Base-by-base conservation (phyloP, 2,113 vertebrate genomes). In the Tylochromis polylepis region DNA sequence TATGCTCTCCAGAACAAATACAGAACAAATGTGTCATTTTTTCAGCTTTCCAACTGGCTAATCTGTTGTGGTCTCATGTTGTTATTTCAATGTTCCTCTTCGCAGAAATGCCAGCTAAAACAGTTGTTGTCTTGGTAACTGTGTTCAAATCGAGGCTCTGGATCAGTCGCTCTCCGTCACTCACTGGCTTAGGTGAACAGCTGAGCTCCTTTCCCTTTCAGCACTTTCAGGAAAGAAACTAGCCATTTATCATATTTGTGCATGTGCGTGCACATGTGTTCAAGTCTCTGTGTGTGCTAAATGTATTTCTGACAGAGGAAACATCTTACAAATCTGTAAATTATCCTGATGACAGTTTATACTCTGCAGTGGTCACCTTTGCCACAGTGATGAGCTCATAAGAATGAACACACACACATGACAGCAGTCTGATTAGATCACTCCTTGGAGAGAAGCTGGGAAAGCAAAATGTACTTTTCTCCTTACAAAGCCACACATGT, bases 271-370 rank as follows among this genome's bases (percentile, higher is more conserved):
- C 27, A 53, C 27, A 53, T 62, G 57, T 59, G 46, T 1, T 38
- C 24, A 24, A 77, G 58, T 11, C 65, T 84, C 20, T 65, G 34
- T 0, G 9, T 70, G 43, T 56, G 14, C 72, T 34, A 53, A 77
- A 77, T 77, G 46, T 53, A 77, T 77, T 53, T 53, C 46, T 77
- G 72, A 77, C 46, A 11, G 72, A 77, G 46, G 72, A 77, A 31
- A 91, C 78, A 56, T 89, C 59, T 88, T 87, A 88, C 89, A 92
- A 86, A 92, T 81, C 84, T 89, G 83, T 81, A 88, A 94, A 95
- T 92, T 88, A 92, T 83, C 91, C 46, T 34, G 46, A 77, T 77
- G 89, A 93, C 89, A 93, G 92, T 92, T 89, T 92, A 85, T 89
- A 86, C 81, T 88, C 57, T 78, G 80, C 89, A 92, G 86, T 86